Conservation (phyloP, 2,113 vertebrate species). For the Pagrus major region DNA sequence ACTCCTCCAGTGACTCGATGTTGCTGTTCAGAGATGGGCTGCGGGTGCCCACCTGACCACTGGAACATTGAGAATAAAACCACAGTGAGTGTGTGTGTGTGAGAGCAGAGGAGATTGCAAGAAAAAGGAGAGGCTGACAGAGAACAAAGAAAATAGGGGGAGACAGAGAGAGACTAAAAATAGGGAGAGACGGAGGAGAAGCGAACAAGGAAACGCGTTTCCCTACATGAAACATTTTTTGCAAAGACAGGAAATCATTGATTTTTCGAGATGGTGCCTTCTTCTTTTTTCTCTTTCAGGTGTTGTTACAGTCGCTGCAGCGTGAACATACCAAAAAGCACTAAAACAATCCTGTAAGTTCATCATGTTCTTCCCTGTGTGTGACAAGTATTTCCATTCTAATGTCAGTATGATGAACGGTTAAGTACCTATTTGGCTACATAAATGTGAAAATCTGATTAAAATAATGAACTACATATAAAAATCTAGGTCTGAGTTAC, state of each 20-base stretch:
- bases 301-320: background rate
- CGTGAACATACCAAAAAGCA: background rate
- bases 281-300: slow-evolving; percentile 2
- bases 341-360: background rate
- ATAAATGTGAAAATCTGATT: slow-evolving; percentile 1
- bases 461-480: background rate
- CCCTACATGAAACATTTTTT: slow-evolving; percentile 33
- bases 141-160: background rate
- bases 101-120: slow-evolving; percentile 12
- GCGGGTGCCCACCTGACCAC: slow-evolving; percentile 95
- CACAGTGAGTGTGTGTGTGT: background rate
- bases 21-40: slow-evolving; percentile 97
- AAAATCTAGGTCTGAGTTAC: background rate
- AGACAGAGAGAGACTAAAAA: slow-evolving; percentile 21
- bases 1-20: slow-evolving; percentile 97
- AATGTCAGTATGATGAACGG: background rate
- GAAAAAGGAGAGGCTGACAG: background rate
- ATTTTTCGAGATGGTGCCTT: background rate
- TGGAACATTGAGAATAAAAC: slow-evolving; percentile 60
- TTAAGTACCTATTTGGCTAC: background rate
- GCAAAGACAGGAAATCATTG: slow-evolving; percentile 43
- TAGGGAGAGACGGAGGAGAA: background rate
- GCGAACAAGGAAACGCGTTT: slow-evolving; percentile 1
- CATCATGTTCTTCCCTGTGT: background rate
- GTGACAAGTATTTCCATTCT: background rate